Evolutionary conservation across 1,140 invertebrate genomes (phyloP), one percentile per base, ranked within the genome.

Genomic region (Drosophila subobscura): DNA sequence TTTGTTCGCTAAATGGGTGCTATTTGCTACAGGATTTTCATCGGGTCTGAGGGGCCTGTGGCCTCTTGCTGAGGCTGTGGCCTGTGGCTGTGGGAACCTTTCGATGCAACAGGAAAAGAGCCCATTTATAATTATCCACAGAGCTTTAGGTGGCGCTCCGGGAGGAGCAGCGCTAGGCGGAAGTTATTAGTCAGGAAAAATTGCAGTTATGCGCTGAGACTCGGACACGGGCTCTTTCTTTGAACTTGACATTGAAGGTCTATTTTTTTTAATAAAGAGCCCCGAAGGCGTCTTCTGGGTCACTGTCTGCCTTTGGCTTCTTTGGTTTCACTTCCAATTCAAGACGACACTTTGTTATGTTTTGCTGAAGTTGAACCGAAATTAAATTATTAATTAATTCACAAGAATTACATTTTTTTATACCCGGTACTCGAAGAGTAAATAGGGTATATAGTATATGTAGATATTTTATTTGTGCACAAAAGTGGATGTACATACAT

Each of bases 311-410:
- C 41, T 45, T 46, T 51, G 56, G 41, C 45, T 52, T 50, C 68
- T 67, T 85, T 67, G 74, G 66, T 55, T 76, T 83, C 64, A 67
- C 68, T 72, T 85, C 74, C 78, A 88, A 86, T 86, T 86, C 81
- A 88, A 86, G 83, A 81, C 81, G 81, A 88, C 81, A 88, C 81
- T 88, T 86, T 88, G 81, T 77, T 81, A 59, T 73, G 49, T 12
- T 65, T 56, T 47, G 16, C 16, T 20, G 16, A 20, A 20, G 16
- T 20, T 20, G 16, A 20, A 20, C 1, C 16, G 16, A 20, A 20
- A 20, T 20, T 20, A 20, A 20, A 20, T 20, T 20, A 20, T 20
- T 20, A 20, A 20, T 20, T 20, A 20, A 20, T 1, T 20, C 0
- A 20, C 0, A 20, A 20, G 16, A 20, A 20, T 20, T 20, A 20